These are phyloP conservation scores for Chymomyza caudatula DNA, from an alignment of 2,888 invertebrate species.

Conservation along the genomic window DNA sequence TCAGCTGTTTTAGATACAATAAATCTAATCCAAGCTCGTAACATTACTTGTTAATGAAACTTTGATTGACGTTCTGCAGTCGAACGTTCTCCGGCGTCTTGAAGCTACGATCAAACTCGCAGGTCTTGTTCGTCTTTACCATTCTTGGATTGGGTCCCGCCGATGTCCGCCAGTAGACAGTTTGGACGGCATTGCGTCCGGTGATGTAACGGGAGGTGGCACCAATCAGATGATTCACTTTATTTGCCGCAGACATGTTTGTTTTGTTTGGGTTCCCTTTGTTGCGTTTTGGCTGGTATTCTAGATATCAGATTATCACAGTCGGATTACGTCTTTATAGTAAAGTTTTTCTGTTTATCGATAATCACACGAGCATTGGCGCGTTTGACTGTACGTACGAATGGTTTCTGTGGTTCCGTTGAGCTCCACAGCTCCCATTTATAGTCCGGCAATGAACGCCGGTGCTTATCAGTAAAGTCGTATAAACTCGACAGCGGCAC, in stretches of 20 bases:
- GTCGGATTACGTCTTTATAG: conserved; percentile 25
- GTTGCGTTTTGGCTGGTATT: too few species aligned
- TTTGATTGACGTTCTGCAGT: conserved; percentile 66
- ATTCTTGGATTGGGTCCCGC: conserved; percentile 80
- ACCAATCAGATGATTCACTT: conserved; percentile 82
- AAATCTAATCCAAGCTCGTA: too few species aligned
- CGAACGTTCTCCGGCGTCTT: conserved; percentile 79
- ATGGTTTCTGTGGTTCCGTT: conserved; percentile 37
- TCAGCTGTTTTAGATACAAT: too few species aligned
- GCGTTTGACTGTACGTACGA: conserved; percentile 27
- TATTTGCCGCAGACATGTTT: conserved; percentile 65
- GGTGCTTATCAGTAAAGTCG: conserved; percentile 29
- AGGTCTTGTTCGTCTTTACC: conserved; percentile 81
- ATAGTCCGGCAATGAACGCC: conserved; percentile 32
- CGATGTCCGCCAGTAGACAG: conserved; percentile 84
- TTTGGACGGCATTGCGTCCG: conserved; percentile 86
- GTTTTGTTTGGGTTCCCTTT: too few species aligned
- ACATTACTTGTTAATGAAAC: conserved; percentile 48
- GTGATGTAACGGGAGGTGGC: conserved; percentile 85
- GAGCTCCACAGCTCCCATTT: conserved; percentile 36
- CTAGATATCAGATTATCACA: conserved; percentile 47
- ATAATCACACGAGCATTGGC: conserved; percentile 13
- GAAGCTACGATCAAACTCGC: conserved; percentile 80
- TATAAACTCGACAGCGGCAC: conserved; percentile 19
- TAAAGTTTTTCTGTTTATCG: conserved; percentile 8